Evolutionary conservation across 2,888 invertebrate genomes (phyloP).

Genomic region (Oligia latruncula): DNA sequence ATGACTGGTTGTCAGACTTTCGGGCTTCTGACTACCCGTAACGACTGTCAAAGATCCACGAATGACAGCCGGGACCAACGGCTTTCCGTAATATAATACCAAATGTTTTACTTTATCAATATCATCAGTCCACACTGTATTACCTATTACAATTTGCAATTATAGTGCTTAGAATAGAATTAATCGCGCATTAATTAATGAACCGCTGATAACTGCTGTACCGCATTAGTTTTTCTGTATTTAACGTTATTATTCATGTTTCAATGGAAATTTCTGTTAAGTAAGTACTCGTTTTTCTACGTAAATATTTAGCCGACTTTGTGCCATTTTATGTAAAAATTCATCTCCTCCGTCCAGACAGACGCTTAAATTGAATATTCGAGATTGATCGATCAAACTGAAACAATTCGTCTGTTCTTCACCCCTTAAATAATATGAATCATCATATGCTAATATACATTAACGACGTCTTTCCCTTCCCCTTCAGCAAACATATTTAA

Average conservation of each 20-base stretch:
- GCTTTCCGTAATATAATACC: neutral
- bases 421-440: conserved; percentile 9
- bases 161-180: conserved; percentile 25
- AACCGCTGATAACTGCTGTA: conserved; percentile 32
- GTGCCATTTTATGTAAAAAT: neutral
- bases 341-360: neutral
- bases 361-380: neutral
- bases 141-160: conserved; percentile 16
- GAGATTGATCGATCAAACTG: conserved; percentile 11
- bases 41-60: too few species aligned
- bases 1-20: too few species aligned
- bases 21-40: too few species aligned
- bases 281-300: neutral
- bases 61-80: too few species aligned
- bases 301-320: neutral
- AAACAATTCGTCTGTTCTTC: neutral
- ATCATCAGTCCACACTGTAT: neutral
- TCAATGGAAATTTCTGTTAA: neutral
- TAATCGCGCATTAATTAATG: conserved; percentile 39
- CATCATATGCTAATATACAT: conserved; percentile 28
- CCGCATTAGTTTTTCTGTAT: conserved; percentile 8
- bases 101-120: conserved; percentile 7
- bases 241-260: neutral
- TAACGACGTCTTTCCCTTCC: conserved; percentile 16
- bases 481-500: conserved; percentile 11